phyloP scores from a whole-genome alignment of 2,797 vertebrate genomes.

The Hydrolagus colliei region DNA sequence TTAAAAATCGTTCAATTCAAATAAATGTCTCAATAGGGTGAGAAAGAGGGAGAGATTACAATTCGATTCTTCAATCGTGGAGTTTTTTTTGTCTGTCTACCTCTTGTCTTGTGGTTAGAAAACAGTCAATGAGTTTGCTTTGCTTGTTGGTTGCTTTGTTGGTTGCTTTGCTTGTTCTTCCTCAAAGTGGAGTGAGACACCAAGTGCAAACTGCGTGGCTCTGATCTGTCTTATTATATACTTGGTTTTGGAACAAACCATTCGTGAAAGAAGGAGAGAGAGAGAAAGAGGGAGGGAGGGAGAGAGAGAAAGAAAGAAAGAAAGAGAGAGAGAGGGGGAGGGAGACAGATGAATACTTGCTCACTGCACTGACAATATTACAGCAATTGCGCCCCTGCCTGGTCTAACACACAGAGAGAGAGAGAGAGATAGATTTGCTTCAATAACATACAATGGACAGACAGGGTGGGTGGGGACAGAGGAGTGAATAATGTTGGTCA shows the following conservation, averaged over 20 bases:
- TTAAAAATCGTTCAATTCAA: too few relatives aligned
- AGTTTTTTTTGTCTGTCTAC: too few relatives aligned
- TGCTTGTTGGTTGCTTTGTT: neutral
- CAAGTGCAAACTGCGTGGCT: neutral
- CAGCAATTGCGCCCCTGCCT: neutral
- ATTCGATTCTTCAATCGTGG: too few relatives aligned
- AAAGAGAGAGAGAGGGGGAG: neutral
- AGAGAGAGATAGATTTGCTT: too few relatives aligned
- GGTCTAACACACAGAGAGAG: too few relatives aligned
- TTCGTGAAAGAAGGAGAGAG: slow-evolving; percentile 34
- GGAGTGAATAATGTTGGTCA: neutral
- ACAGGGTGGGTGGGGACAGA: neutral
- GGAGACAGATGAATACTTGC: neutral
- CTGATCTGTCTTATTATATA: slow-evolving; percentile 43
- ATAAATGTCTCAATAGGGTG: too few relatives aligned
- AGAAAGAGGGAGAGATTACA: too few relatives aligned
- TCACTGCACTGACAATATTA: neutral
- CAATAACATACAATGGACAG: neutral
- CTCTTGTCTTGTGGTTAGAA: too few relatives aligned
- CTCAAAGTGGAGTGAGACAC: neutral
- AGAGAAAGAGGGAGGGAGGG: slow-evolving; percentile 5
- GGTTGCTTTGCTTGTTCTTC: too few relatives aligned
- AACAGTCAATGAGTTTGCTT: too few relatives aligned
- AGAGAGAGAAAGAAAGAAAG: neutral
- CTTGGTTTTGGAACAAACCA: slow-evolving; percentile 43